Base-by-base conservation (phyloP, 2,113 vertebrate species). In the Polyodon spathula region DNA sequence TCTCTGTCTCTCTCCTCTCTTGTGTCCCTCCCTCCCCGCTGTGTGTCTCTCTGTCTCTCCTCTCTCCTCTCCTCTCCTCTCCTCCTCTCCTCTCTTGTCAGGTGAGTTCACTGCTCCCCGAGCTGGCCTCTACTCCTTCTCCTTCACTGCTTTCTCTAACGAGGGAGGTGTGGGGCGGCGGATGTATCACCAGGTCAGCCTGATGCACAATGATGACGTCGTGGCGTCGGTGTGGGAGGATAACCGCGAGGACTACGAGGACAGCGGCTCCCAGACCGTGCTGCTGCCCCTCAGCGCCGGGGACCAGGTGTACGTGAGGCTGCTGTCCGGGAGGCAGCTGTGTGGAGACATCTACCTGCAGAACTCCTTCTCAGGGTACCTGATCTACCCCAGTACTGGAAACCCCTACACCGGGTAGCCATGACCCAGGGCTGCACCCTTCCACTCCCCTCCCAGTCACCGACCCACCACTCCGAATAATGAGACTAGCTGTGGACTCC, bases 301-400 rank as follows among this genome's bases (percentile, higher is more conserved):
- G 0, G 60, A 72, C 59, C 81, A 84, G 67, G 78, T 85, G 40
- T 87, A 87, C 9, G 8, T 72, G 5, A 65, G 75, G 67, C 71
- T 87, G 62, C 15, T 54, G 9, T 56, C 69, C 0, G 85, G 83
- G 8, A 78, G 78, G 57, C 74, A 65, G 61, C 63, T 88, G 46
- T 87, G 84, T 56, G 60, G 66, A 12, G 63, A 15, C 42, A 37
- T 37, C 44, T 17, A 50, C 40, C 50, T 71, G 2, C 12, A 42
- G 56, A 88, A 84, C 55, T 63, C 58, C 42, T 87, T 88, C 50
- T 78, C 76, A 38, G 86, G 85, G 17, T 78, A 76, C 70, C 70
- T 88, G 4, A 3, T 86, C 9, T 88, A 84, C 71, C 72, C 79
- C 0, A 6, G 4, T 12, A 40, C 14, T 17, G 53, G 17, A 58